These are phyloP conservation scores for Hipparchia sbordonii DNA, from an alignment of 2,888 invertebrate species.

Conservation along the genomic window DNA sequence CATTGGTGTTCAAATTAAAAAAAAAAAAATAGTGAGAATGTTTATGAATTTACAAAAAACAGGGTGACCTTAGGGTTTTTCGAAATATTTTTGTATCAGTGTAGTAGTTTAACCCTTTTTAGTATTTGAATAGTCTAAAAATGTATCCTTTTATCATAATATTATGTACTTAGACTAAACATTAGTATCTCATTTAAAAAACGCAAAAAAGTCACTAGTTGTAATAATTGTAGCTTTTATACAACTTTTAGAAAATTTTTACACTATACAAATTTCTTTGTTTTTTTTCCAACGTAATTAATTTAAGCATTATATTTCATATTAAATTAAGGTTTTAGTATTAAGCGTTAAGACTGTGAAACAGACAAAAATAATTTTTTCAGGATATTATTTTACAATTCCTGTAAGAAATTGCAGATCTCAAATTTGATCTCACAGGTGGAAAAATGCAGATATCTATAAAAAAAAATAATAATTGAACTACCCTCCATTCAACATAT, in stretches of 20 bases:
- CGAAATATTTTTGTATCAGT: conserved; percentile 6
- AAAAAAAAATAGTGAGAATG: conserved; percentile 3
- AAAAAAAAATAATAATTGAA: background rate
- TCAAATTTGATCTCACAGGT: conserved; percentile 1
- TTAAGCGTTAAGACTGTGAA: conserved; percentile 14
- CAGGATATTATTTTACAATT: conserved; percentile 10
- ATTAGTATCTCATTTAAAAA: background rate
- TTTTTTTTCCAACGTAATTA: conserved; percentile 2
- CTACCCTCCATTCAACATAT: background rate
- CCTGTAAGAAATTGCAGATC: conserved; percentile 20
- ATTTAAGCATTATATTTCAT: conserved; percentile 7
- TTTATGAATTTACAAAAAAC: conserved; percentile 23
- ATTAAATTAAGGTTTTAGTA: conserved; percentile 5
- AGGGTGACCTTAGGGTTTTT: conserved; percentile 9
- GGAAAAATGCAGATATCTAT: conserved; percentile 6
- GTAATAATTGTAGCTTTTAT: conserved; percentile 14
- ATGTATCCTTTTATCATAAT: conserved; percentile 4
- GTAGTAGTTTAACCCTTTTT: background rate
- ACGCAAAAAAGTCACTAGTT: conserved; percentile 1
- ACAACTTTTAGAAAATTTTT: conserved; percentile 9
- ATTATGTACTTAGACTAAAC: conserved; percentile 6
- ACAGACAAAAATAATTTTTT: conserved; percentile 1
- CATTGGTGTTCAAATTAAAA: conserved; percentile 10
- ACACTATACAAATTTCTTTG: conserved; percentile 10
- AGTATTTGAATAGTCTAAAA: conserved; percentile 2